Percentiles rank a stretch among this genome's conserved stretches.
Evolutionary conservation across 2,888 invertebrate species (phyloP).

Genomic region (Heliconius hortense): DNA sequence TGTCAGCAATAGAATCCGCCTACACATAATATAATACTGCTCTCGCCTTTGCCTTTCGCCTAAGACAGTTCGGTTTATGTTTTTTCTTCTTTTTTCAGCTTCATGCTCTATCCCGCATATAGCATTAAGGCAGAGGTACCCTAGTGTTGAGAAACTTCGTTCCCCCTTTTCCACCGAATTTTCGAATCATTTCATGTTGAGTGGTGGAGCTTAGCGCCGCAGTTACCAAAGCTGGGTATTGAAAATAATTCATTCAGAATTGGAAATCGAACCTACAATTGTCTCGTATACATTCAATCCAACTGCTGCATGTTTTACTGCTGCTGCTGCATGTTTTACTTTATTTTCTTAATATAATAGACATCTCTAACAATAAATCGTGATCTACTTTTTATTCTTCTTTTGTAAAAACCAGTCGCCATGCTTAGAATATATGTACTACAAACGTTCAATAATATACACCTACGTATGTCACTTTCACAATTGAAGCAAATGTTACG

Average conservation of each 20-base stretch:
- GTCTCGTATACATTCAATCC: not conserved
- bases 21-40: too few species aligned
- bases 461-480: not conserved
- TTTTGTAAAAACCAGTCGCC: not conserved
- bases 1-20: too few species aligned
- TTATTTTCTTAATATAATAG: too few species aligned
- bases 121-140: not conserved
- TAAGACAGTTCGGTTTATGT: too few species aligned
- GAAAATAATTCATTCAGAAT: not conserved
- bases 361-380: not conserved
- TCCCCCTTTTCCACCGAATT: not conserved
- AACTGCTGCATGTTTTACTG: too few species aligned
- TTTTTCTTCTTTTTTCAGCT: not conserved
- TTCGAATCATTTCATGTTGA: not conserved
- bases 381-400: not conserved
- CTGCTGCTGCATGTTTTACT: too few species aligned
- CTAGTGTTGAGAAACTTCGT: too few species aligned
- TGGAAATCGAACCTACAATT: not conserved
- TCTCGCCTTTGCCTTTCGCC: too few species aligned
- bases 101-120: not conserved
- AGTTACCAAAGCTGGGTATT: not conserved
- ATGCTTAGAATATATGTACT: not conserved
- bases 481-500: slow-evolving; percentile 8
- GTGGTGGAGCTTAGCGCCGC: not conserved
- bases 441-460: not conserved